A percentile compares a stretch with the other conserved stretches of the same genome.
Evolutionary conservation across 2,797 vertebrate species (phyloP).

Genomic region (Anisognathus igniventris): DNA sequence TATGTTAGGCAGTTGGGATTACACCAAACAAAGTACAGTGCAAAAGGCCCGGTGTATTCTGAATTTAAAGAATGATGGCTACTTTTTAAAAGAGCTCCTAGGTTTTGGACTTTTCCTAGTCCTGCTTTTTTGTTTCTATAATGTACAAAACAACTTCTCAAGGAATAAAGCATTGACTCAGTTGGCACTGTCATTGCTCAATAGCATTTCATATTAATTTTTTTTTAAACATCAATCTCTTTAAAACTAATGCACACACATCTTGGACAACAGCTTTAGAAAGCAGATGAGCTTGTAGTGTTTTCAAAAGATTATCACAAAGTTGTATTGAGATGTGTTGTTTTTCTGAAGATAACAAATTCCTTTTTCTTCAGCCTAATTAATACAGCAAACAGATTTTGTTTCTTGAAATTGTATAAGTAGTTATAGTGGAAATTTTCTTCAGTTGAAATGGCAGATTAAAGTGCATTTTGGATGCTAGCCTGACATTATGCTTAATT

Average conservation of each 20-base stretch:
- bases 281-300: background rate
- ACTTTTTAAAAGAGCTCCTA: background rate
- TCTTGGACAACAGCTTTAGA: background rate
- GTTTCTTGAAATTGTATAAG: background rate
- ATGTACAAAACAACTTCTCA: background rate
- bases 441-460: background rate
- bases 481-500: background rate
- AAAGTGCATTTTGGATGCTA: background rate
- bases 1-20: background rate
- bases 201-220: background rate
- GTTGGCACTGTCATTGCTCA: background rate
- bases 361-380: background rate
- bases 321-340: background rate
- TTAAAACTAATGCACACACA: background rate
- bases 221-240: background rate
- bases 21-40: background rate
- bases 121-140: background rate
- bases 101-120: background rate
- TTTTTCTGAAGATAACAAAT: background rate
- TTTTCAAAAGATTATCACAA: background rate
- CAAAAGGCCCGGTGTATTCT: background rate
- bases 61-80: background rate
- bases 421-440: background rate
- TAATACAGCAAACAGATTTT: background rate
- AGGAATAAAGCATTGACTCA: background rate